These are phyloP conservation scores for Drosophila bocki DNA, from an alignment of 1,140 invertebrate species.

Conservation along the genomic window DNA sequence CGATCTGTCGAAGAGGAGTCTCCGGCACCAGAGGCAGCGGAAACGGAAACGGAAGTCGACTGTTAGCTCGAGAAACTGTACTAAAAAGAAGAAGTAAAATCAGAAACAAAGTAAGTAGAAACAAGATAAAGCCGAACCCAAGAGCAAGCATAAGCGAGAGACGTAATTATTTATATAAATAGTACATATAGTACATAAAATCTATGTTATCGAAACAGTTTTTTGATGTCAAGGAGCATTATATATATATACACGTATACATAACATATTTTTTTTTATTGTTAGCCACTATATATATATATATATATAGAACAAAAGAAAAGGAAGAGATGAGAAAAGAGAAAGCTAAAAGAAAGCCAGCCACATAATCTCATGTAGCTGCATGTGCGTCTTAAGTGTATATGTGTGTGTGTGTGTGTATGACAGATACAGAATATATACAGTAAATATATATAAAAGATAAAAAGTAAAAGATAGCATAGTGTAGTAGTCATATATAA, in stretches of 20 bases:
- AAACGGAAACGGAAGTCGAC: constrained; percentile 22
- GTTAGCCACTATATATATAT: constrained; percentile 41
- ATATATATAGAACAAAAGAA: constrained; percentile 15
- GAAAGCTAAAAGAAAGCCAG: constrained; percentile 1
- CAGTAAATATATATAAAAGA: constrained; percentile 8
- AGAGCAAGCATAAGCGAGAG: constrained; percentile 4
- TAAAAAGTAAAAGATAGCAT: constrained; percentile 15
- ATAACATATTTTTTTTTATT: constrained; percentile 53
- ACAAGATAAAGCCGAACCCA: constrained; percentile 5
- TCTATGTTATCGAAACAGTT: constrained; percentile 50
- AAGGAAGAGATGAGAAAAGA: background rate
- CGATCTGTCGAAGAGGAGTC: constrained; percentile 20
- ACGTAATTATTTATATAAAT: constrained; percentile 54
- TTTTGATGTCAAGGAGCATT: constrained; percentile 50
- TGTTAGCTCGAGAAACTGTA: constrained; percentile 63
- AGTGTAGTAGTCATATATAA: constrained; percentile 54
- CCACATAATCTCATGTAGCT: constrained; percentile 40
- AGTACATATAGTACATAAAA: constrained; percentile 41
- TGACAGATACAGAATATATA: constrained; percentile 33
- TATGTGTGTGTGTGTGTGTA: constrained; percentile 51
- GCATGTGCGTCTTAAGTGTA: constrained; percentile 27
- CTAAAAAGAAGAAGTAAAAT: background rate
- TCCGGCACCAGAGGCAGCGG: background rate
- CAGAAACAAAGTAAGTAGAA: background rate
- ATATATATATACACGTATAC: constrained; percentile 44